Conservation (phyloP, 2,113 vertebrate species). For the Clarias batrachus region DNA sequence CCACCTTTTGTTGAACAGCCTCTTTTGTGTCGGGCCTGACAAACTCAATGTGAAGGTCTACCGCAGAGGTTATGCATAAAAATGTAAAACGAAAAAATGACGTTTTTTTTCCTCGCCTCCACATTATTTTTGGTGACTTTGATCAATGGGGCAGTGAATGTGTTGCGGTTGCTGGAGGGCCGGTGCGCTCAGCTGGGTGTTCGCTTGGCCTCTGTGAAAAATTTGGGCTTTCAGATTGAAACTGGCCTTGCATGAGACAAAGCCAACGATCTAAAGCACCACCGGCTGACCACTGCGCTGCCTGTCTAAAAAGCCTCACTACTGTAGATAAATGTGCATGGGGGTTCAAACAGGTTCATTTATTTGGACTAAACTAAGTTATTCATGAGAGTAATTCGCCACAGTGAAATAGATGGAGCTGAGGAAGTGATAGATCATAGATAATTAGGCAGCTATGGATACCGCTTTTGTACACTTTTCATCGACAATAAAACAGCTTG, state of each 20-base stretch:
- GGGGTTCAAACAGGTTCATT: constrained; percentile 34
- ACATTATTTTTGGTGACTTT: constrained; percentile 63
- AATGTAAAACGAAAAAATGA: constrained; percentile 56
- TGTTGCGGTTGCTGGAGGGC: constrained; percentile 48
- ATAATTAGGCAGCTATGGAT: constrained; percentile 38
- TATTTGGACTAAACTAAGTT: constrained; percentile 27
- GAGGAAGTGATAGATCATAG: constrained; percentile 39
- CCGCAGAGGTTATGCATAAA: constrained; percentile 50
- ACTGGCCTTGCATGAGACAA: constrained; percentile 42
- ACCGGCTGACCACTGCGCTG: constrained; percentile 30
- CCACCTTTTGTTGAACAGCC: constrained; percentile 45
- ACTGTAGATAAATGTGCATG: constrained; percentile 38
- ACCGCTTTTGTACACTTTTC: constrained; percentile 14
- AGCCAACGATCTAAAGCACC: constrained; percentile 39
- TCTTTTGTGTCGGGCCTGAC: constrained; percentile 52
- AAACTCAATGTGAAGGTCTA: constrained; percentile 62
- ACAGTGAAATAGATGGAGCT: constrained; percentile 3
- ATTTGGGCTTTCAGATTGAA: constrained; percentile 45
- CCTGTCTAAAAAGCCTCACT: constrained; percentile 37
- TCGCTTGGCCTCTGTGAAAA: constrained; percentile 52
- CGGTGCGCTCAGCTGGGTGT: constrained; percentile 54
- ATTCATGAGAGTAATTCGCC: constrained; percentile 29
- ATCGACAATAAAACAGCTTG: constrained; percentile 21
- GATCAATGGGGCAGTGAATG: constrained; percentile 64
- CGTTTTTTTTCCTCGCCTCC: constrained; percentile 36